Conservation (phyloP, 2,113 vertebrate species). For the Myocastor coypus region DNA sequence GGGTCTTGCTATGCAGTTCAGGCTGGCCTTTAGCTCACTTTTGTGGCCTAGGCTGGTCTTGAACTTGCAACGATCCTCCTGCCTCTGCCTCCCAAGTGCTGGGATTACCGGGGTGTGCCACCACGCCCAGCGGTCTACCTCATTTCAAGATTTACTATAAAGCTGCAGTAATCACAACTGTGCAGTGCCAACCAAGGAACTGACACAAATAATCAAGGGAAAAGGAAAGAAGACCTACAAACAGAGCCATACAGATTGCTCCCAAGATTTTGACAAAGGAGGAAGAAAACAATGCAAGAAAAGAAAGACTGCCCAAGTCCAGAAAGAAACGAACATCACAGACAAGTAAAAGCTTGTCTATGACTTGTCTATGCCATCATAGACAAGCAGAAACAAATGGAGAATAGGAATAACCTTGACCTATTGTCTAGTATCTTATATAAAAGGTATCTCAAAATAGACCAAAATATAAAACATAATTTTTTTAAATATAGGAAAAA, state of each 20-base stretch:
- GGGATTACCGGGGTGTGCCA: too few relatives aligned
- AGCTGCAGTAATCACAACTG: neutral
- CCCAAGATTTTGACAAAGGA: neutral
- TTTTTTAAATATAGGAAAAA: neutral
- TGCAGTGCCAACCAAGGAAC: neutral
- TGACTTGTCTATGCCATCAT: too few relatives aligned
- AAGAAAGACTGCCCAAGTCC: neutral
- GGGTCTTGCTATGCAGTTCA: too few relatives aligned
- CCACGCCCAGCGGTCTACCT: too few relatives aligned
- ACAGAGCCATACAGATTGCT: neutral
- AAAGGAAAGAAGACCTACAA: neutral
- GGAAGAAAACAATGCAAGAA: neutral
- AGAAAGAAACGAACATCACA: neutral
- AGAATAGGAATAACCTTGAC: neutral
- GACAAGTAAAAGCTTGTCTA: too few relatives aligned
- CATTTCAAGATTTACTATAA: neutral
- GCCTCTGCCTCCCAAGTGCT: too few relatives aligned
- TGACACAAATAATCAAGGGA: neutral
- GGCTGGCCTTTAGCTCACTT: too few relatives aligned
- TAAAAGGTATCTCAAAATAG: conserved; percentile 27
- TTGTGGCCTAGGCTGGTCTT: too few relatives aligned
- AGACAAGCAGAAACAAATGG: neutral
- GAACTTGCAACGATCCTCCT: too few relatives aligned
- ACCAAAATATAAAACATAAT: neutral
- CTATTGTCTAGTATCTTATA: neutral